These are phyloP conservation scores for Parnassius glacialis DNA, from an alignment of 2,888 invertebrate species.

Conservation along the genomic window DNA sequence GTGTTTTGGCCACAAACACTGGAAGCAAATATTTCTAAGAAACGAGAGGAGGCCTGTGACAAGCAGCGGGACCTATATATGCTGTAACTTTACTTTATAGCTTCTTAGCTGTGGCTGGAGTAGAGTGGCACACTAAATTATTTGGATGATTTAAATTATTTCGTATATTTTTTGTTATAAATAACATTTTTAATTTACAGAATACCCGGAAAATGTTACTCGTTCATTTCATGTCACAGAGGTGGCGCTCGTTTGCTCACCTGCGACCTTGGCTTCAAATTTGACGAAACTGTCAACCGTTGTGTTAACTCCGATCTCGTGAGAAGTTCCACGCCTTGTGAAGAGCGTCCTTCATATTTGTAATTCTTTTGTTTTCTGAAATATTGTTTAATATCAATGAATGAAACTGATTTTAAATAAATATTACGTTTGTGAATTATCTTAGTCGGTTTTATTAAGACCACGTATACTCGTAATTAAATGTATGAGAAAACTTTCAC, in stretches of 20 bases:
- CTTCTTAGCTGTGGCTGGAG: too few species aligned
- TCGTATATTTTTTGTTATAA: too few species aligned
- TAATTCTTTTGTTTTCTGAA: not conserved
- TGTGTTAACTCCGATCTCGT: slow-evolving; percentile 47
- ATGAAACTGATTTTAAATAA: not conserved
- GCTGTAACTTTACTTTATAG: too few species aligned
- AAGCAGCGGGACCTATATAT: too few species aligned
- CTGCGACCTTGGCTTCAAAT: slow-evolving; percentile 57
- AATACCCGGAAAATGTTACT: slow-evolving; percentile 50
- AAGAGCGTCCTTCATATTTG: slow-evolving; percentile 2
- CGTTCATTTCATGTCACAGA: slow-evolving; percentile 55
- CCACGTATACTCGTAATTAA: too few species aligned
- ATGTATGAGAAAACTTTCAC: too few species aligned
- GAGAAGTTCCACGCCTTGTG: slow-evolving; percentile 16
- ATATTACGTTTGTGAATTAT: not conserved
- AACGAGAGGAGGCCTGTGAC: too few species aligned
- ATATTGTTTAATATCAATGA: not conserved
- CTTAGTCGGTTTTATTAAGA: not conserved
- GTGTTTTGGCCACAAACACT: too few species aligned
- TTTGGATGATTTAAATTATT: too few species aligned
- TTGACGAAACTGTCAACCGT: slow-evolving; percentile 43
- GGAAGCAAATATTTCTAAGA: too few species aligned
- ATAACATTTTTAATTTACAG: slow-evolving; percentile 35
- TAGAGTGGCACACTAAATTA: too few species aligned
- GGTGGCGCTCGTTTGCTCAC: slow-evolving; percentile 52